Evolutionary conservation across 2,888 invertebrate species (phyloP).

Genomic region (Diaperis boleti): DNA sequence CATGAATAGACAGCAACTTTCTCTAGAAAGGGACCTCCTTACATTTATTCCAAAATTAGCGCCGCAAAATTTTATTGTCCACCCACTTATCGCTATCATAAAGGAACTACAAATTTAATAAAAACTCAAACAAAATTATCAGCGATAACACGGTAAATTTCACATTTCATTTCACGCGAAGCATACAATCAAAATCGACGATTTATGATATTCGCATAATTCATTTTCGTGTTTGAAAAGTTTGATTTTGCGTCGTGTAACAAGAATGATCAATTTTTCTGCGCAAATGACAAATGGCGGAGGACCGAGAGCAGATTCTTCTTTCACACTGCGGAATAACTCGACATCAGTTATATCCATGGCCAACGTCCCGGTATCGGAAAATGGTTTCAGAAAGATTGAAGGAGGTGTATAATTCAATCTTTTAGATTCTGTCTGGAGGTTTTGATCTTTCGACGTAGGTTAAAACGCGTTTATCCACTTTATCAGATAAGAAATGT

Average conservation of each 20-base stretch:
- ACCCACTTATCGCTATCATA: background rate
- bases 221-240: slow-evolving; percentile 10
- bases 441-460: too few species aligned
- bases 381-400: background rate
- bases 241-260: slow-evolving; percentile 26
- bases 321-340: background rate
- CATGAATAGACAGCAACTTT: background rate
- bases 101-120: slow-evolving; percentile 1
- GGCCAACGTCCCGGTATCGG: background rate
- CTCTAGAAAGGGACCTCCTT: too few species aligned
- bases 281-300: slow-evolving; percentile 13
- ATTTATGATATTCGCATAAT: slow-evolving; percentile 13
- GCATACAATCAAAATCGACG: background rate
- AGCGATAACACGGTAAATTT: background rate
- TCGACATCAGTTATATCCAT: background rate
- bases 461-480: too few species aligned
- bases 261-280: slow-evolving; percentile 21
- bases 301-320: slow-evolving; percentile 1
- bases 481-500: too few species aligned
- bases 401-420: background rate
- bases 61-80: too few species aligned
- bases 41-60: too few species aligned
- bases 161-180: background rate
- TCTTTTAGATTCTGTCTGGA: too few species aligned
- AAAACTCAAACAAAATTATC: slow-evolving; percentile 1